phyloP scores from a whole-genome alignment of 2,888 invertebrate genomes.

The Drosophila histrio region DNA sequence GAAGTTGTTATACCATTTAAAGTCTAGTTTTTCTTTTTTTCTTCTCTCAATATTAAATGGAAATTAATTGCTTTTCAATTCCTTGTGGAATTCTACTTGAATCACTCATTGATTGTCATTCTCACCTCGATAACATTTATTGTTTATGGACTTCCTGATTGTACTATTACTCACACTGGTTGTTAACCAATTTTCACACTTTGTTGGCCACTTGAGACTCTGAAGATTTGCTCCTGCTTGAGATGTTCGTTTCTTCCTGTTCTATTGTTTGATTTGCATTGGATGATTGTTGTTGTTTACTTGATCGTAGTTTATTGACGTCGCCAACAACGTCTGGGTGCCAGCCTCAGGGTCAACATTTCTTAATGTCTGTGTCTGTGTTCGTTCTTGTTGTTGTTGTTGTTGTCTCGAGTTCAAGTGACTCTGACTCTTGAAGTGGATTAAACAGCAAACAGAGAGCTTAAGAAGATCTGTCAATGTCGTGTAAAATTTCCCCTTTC shows the following conservation, averaged over 20 bases:
- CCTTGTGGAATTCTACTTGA: not conserved
- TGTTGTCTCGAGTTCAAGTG: slow-evolving; percentile 43
- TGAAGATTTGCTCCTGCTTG: slow-evolving; percentile 5
- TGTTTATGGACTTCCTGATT: slow-evolving; percentile 10
- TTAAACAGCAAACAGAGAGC: slow-evolving; percentile 27
- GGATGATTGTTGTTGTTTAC: slow-evolving; percentile 67
- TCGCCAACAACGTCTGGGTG: slow-evolving; percentile 21
- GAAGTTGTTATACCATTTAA: no score
- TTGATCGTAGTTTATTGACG: slow-evolving; percentile 64
- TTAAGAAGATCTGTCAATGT: slow-evolving; percentile 32
- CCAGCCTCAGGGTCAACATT: slow-evolving; percentile 39
- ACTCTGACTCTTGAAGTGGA: slow-evolving; percentile 39
- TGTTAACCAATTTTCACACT: slow-evolving; percentile 10
- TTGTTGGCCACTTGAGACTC: slow-evolving; percentile 3
- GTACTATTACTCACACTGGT: slow-evolving; percentile 3
- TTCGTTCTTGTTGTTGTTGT: slow-evolving; percentile 11
- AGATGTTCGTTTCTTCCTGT: slow-evolving; percentile 22
- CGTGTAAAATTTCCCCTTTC: slow-evolving; percentile 1
- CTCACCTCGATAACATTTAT: not conserved
- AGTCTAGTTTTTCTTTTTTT: no score
- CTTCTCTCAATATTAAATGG: not conserved
- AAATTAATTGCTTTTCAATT: not conserved
- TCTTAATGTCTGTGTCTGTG: no score
- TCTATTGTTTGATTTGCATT: slow-evolving; percentile 42
- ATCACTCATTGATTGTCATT: not conserved